A percentile compares a stretch with the other conserved stretches of the same genome.
These are phyloP conservation scores for Vicugna pacos DNA, from an alignment of 2,113 vertebrate genomes.

Conservation along the genomic window DNA sequence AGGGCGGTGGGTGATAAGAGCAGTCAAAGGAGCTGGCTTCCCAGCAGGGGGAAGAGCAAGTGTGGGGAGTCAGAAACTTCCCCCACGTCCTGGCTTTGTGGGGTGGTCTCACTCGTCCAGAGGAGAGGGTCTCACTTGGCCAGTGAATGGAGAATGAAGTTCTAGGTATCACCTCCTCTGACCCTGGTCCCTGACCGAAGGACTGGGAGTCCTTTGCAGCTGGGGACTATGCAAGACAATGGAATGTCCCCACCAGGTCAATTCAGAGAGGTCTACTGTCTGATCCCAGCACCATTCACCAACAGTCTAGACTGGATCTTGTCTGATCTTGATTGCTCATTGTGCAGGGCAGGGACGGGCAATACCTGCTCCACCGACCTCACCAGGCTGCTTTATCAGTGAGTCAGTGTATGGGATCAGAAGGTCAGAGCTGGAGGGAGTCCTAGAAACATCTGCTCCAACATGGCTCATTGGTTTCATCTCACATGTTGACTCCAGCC, in stretches of 20 bases:
- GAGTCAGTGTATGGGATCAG: not conserved
- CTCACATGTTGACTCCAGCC: not conserved
- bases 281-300: not conserved
- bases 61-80: not conserved
- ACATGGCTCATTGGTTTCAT: not conserved
- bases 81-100: not conserved
- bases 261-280: not conserved
- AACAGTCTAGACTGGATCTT: not conserved
- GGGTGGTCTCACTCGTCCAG: too few relatives aligned
- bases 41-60: not conserved
- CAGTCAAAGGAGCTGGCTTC: not conserved
- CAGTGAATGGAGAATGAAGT: not conserved
- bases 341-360: not conserved
- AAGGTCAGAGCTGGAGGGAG: not conserved
- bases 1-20: not conserved
- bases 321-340: not conserved
- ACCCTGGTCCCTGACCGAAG: not conserved
- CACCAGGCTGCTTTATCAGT: not conserved
- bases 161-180: not conserved
- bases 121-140: not conserved
- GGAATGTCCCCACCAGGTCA: not conserved
- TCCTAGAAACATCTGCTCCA: not conserved
- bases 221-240: not conserved
- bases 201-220: not conserved
- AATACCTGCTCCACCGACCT: not conserved